Conservation (phyloP, 2,113 vertebrate species). For the Oryctolagus cuniculus region DNA sequence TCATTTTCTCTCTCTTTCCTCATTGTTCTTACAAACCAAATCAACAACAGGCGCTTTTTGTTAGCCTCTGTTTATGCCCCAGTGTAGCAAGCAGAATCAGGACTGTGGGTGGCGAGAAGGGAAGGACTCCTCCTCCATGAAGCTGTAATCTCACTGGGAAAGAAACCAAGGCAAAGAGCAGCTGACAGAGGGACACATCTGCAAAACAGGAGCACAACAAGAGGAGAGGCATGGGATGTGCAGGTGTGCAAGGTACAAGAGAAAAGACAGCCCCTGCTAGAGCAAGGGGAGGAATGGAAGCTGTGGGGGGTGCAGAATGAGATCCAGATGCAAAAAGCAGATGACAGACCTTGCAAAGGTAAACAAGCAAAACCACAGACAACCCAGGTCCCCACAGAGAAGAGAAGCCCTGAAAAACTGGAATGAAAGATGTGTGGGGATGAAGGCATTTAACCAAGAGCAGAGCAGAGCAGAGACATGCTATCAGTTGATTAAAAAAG, state of each 20-base stretch:
- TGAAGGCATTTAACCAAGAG: background rate
- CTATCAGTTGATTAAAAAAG: background rate
- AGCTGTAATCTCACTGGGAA: background rate
- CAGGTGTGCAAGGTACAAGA: no score
- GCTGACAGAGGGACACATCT: background rate
- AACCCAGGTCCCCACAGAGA: background rate
- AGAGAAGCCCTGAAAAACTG: accelerated
- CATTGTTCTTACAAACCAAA: background rate
- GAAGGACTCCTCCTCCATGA: background rate
- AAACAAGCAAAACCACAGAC: background rate
- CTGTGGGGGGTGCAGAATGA: background rate
- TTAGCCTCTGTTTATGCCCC: background rate
- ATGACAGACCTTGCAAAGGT: background rate
- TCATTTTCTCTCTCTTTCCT: background rate
- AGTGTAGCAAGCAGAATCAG: background rate
- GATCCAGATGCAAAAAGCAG: background rate
- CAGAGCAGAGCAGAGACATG: background rate
- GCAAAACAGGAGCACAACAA: background rate
- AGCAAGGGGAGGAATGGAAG: background rate
- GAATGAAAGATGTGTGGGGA: background rate
- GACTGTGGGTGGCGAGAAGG: background rate
- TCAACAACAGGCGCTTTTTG: background rate
- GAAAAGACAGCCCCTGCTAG: background rate
- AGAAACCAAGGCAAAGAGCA: background rate
- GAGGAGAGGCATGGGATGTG: background rate